These are phyloP conservation scores for Amphimallon solstitiale DNA, from an alignment of 2,888 invertebrate genomes.

Conservation along the genomic window DNA sequence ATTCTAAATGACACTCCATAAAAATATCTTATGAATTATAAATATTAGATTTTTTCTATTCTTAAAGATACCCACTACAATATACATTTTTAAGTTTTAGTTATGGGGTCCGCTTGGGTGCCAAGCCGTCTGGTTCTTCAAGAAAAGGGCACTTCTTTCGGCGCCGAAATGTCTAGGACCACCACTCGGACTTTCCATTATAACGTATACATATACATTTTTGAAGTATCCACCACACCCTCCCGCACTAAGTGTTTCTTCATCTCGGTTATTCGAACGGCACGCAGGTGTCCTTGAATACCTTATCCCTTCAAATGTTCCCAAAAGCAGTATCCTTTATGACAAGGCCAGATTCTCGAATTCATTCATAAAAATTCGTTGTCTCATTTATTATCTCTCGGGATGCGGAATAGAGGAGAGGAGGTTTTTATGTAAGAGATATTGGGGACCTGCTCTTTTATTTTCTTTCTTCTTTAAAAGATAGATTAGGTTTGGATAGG, in stretches of 20 bases:
- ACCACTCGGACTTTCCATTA: conserved; percentile 42
- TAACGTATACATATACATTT: conserved; percentile 28
- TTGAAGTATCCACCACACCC: conserved; percentile 33
- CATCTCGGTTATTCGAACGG: conserved; percentile 26
- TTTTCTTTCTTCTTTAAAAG: conserved; percentile 15
- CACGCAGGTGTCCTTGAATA: conserved; percentile 50
- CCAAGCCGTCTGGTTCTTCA: conserved; percentile 47
- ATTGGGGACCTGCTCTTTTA: conserved; percentile 15
- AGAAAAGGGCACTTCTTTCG: conserved; percentile 41
- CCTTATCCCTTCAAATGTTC: conserved; percentile 47
- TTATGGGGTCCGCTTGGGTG: conserved; percentile 44
- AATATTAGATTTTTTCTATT: conserved; percentile 34
- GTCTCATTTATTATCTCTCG: conserved; percentile 48
- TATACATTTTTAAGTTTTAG: conserved; percentile 35
- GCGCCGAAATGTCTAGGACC: conserved; percentile 51
- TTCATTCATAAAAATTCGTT: conserved; percentile 48
- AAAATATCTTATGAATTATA: conserved; percentile 40
- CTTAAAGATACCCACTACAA: conserved; percentile 1
- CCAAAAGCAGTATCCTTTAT: conserved; percentile 46
- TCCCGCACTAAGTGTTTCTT: conserved; percentile 42
- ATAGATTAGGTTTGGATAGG: conserved; percentile 46
- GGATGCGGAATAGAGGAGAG: conserved; percentile 33
- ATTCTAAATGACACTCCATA: conserved; percentile 25
- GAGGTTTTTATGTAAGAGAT: conserved; percentile 24
- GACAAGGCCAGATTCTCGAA: conserved; percentile 47